phyloP scores from a whole-genome alignment of 2,888 invertebrate species.

The Platycheirus rosarum region DNA sequence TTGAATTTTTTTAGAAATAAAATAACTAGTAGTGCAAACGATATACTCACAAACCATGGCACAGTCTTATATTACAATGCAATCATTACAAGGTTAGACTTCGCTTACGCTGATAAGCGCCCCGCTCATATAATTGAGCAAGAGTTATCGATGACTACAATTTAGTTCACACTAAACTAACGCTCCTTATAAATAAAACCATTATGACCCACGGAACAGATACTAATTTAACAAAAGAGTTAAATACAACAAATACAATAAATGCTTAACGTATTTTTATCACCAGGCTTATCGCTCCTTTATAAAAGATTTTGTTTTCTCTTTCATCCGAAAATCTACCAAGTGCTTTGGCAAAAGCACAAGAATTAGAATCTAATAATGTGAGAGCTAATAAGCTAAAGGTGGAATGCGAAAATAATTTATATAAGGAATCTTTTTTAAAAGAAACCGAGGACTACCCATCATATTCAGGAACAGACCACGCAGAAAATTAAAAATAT shows the following conservation, averaged over 20 bases:
- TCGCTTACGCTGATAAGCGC: slow-evolving; percentile 49
- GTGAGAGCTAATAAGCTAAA: background rate
- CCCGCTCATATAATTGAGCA: slow-evolving; percentile 52
- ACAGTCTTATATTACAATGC: slow-evolving; percentile 55
- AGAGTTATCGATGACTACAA: slow-evolving; percentile 55
- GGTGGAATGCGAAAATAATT: background rate
- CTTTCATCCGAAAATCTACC: background rate
- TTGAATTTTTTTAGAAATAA: background rate
- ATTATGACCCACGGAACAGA: background rate
- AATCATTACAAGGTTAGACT: slow-evolving; percentile 46
- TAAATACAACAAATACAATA: background rate
- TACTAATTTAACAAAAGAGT: background rate
- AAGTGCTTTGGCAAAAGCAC: background rate
- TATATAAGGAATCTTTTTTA: background rate
- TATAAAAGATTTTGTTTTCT: background rate
- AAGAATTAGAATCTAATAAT: background rate
- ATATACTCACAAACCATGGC: slow-evolving; percentile 41
- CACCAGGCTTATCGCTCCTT: background rate
- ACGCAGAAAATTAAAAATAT: no score
- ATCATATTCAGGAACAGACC: background rate
- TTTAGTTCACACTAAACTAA: background rate
- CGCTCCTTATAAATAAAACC: background rate
- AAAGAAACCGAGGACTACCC: background rate
- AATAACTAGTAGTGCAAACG: background rate
- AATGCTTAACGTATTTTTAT: background rate